Base-by-base conservation (phyloP, 2,113 vertebrate species). In the Baryphthengus martii region DNA sequence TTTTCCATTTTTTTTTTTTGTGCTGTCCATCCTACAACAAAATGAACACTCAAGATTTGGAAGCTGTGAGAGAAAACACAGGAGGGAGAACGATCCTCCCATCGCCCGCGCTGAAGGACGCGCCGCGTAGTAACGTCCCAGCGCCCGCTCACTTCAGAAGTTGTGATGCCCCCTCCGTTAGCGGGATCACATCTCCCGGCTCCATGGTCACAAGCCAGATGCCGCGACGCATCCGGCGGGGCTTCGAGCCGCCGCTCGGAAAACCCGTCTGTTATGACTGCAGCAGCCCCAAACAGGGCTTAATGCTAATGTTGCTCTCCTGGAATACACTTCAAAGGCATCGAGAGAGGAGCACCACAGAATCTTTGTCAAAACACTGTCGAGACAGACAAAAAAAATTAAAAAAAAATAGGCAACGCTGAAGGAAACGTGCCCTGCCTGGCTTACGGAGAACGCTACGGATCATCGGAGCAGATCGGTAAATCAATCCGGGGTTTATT, bases 281-380 rank as follows among this genome's bases (percentile, higher is more conserved):
- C 86, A 90, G 84, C 62, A 82, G 44, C 5, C 92, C 79, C 47
- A 92, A 97, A 88, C 85, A 67, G 88, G 79, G 70, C 72, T 95
- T 78, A 82, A 65, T 68, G 92, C 29, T 90, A 95, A 62, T 89
- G 70, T 53, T 56, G 40, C 73, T 94, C 74, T 90, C 80, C 65
- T 90, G 58, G 83, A 93, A 90, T 35, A 55, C 40, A 42, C 59
- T 76, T 70, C 81, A 75, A 89, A 87, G 56, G 73, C 90, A 87
- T 67, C 81, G 90, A 90, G 58, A 92, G 26, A 91, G 73, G 12
- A 93, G 52, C 37, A 78, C 40, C 58, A 94, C 40, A 47, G 80
- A 65, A 85, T 92, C 88, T 85, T 83, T 95, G 88, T 87, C 83
- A 94, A 90, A 97, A 97, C 67, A 90, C 65, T 78, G 73, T 68